These are phyloP conservation scores for Diabrotica balteata DNA, from an alignment of 2,888 invertebrate genomes.

Conservation along the genomic window DNA sequence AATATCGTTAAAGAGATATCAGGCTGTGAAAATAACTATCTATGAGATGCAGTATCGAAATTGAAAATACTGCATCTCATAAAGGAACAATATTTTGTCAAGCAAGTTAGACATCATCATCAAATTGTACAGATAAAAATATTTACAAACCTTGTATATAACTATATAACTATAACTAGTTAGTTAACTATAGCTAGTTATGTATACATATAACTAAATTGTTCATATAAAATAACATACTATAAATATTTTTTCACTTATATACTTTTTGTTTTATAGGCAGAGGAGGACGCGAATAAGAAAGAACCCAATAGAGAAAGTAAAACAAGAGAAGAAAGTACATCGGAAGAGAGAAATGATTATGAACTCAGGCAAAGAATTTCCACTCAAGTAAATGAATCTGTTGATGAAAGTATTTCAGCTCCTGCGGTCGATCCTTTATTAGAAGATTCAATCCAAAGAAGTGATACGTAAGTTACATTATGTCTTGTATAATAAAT, in stretches of 20 bases:
- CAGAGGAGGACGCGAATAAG: constrained; percentile 55
- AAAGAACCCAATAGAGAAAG: constrained; percentile 38
- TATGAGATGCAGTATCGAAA: no score
- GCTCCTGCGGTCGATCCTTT: constrained; percentile 32
- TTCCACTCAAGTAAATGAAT: constrained; percentile 7
- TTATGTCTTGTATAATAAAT: no score
- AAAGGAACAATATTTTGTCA: no score
- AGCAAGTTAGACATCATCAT: no score
- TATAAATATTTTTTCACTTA: no score
- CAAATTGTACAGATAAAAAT: no score
- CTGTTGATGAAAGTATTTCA: constrained; percentile 7
- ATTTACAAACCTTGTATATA: no score
- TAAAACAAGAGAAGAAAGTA: constrained; percentile 50
- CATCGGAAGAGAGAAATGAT: constrained; percentile 38
- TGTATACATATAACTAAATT: neutral
- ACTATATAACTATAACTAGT: no score
- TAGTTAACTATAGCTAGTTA: no score
- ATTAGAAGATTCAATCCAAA: constrained; percentile 52
- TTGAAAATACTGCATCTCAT: no score
- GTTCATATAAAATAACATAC: neutral
- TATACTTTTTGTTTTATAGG: constrained; percentile 46
- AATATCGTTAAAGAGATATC: no score
- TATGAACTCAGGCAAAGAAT: constrained; percentile 39
- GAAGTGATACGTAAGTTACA: constrained; percentile 53
- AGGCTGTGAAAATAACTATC: no score